A percentile compares a stretch with the other conserved stretches of the same genome.
phyloP scores from a whole-genome alignment of 1,140 invertebrate species.

The Macrotrachela quadricornifera region DNA sequence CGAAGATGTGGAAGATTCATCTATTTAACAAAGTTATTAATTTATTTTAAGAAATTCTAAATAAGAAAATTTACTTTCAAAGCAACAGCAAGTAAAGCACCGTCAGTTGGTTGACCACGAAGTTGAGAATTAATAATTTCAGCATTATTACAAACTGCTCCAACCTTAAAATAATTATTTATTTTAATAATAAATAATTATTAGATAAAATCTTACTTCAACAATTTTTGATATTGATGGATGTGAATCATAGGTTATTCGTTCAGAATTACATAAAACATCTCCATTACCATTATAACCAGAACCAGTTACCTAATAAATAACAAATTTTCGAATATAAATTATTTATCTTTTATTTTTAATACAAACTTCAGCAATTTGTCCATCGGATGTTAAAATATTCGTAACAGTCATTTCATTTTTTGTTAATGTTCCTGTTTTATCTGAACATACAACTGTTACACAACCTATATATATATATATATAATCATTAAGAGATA shows the following conservation, averaged over 20 bases:
- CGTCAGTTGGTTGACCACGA: slow-evolving; percentile 81
- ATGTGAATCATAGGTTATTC: slow-evolving; percentile 15
- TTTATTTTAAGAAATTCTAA: neutral
- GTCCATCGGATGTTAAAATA: slow-evolving; percentile 66
- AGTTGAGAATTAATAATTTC: slow-evolving; percentile 44
- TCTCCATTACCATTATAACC: slow-evolving; percentile 69
- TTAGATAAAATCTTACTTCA: slow-evolving; percentile 12
- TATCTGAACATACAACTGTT: slow-evolving; percentile 93
- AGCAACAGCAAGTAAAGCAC: slow-evolving; percentile 67
- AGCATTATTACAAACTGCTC: slow-evolving; percentile 86
- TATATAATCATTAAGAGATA: too few relatives aligned
- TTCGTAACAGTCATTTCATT: slow-evolving; percentile 95
- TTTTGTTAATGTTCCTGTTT: slow-evolving; percentile 92
- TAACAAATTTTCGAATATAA: too few relatives aligned
- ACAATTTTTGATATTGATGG: slow-evolving; percentile 23
- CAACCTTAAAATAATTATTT: slow-evolving; percentile 28
- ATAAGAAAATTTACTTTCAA: slow-evolving; percentile 62
- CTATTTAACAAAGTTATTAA: too few relatives aligned
- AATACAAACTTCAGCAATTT: too few relatives aligned
- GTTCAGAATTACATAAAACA: slow-evolving; percentile 49
- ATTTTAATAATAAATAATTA: too few relatives aligned
- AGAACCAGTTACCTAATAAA: slow-evolving; percentile 47
- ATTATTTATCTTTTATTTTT: too few relatives aligned
- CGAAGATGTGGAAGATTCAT: slow-evolving; percentile 31
- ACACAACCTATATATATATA: slow-evolving; percentile 47